phyloP scores from a whole-genome alignment of 2,113 vertebrate genomes.

The Nothobranchius furzeri region DNA sequence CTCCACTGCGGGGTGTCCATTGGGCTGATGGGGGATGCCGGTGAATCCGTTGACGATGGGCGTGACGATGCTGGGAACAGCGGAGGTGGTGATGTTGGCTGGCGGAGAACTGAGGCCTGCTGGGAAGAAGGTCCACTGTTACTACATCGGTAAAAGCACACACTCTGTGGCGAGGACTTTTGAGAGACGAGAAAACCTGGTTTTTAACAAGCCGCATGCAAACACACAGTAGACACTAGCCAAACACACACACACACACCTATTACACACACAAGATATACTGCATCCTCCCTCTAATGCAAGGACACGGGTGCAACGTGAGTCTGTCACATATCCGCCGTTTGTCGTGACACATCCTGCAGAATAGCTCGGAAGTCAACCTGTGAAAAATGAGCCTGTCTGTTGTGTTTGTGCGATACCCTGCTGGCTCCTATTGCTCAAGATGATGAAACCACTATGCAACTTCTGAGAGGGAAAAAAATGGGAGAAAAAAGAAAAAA shows the following conservation, averaged over 20 bases:
- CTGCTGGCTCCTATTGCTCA: constrained; percentile 72
- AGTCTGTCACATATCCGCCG: constrained; percentile 69
- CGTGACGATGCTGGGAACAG: constrained; percentile 89
- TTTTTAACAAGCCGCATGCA: constrained; percentile 11
- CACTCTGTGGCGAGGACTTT: background rate
- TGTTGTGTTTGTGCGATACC: constrained; percentile 71
- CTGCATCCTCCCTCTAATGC: constrained; percentile 65
- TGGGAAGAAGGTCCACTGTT: constrained; percentile 26
- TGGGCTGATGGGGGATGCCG: constrained; percentile 91
- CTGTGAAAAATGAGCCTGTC: constrained; percentile 79
- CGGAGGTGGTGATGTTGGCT: constrained; percentile 88
- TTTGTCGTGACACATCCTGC: constrained; percentile 70
- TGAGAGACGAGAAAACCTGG: constrained; percentile 15
- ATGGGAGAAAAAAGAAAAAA: constrained; percentile 4
- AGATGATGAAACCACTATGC: constrained; percentile 79
- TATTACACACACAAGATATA: constrained; percentile 27
- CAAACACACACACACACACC: background rate
- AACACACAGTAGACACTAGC: constrained; percentile 7
- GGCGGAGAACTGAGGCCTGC: constrained; percentile 94
- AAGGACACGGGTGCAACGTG: constrained; percentile 65
- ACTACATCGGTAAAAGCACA: constrained; percentile 3
- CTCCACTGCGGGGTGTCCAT: constrained; percentile 91
- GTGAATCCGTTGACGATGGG: constrained; percentile 94
- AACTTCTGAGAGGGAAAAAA: constrained; percentile 59
- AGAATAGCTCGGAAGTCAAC: constrained; percentile 72